phyloP scores from a whole-genome alignment of 2,888 invertebrate genomes.

The Drosophila greeni region DNA sequence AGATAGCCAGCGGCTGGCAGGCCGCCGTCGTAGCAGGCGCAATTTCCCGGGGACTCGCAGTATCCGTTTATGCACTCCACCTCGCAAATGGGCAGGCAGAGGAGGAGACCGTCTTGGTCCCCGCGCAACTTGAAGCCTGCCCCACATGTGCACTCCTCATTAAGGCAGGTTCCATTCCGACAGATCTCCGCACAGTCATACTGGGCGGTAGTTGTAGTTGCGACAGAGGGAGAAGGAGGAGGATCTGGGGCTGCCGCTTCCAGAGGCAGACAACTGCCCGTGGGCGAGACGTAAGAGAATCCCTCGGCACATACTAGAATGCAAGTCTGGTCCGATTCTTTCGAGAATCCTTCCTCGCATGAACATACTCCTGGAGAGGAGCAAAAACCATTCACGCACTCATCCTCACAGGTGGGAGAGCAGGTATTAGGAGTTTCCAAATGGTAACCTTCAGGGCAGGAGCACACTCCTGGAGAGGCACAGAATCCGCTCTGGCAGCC shows the following conservation, averaged over 20 bases:
- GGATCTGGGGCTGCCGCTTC: constrained; percentile 3
- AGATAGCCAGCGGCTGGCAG: constrained; percentile 22
- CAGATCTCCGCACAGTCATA: constrained; percentile 35
- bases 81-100: constrained; percentile 52
- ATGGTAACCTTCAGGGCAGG: constrained; percentile 28
- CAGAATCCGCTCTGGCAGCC: constrained; percentile 38
- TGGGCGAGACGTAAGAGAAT: constrained; percentile 71
- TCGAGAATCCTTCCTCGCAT: constrained; percentile 18
- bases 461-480: constrained; percentile 12
- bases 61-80: constrained; percentile 43
- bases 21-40: constrained; percentile 42
- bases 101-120: constrained; percentile 7
- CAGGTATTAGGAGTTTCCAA: constrained; percentile 10
- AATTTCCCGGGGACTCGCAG: constrained; percentile 45
- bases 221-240: neutral
- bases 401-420: constrained; percentile 19
- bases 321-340: constrained; percentile 8
- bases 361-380: constrained; percentile 23
- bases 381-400: constrained; percentile 38
- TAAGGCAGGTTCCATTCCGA: constrained; percentile 52
- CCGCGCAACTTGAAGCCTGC: constrained; percentile 32
- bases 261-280: constrained; percentile 47
- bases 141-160: constrained; percentile 38
- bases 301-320: constrained; percentile 77
- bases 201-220: neutral